Conservation (phyloP, 2,113 vertebrate genomes). For the Ranitomeya variabilis region DNA sequence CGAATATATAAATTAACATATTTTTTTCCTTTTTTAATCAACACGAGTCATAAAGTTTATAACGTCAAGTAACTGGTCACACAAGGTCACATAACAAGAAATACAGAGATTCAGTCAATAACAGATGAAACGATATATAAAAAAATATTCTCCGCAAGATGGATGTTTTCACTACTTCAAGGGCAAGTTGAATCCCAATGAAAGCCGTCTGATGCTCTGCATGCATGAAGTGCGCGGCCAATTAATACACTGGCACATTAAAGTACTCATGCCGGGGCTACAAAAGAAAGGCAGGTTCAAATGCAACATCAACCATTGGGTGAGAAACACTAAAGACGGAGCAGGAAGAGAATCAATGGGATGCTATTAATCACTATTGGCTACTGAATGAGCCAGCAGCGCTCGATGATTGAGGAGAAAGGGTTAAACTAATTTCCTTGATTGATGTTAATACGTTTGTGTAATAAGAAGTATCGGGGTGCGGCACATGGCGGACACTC, state of each 20-base stretch:
- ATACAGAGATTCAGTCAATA: conserved; percentile 27
- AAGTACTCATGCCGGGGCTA: conserved; percentile 99
- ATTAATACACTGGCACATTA: conserved; percentile 98
- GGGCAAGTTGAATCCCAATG: conserved; percentile 75
- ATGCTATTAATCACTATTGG: neutral
- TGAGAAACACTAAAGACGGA: neutral
- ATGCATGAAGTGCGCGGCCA: conserved; percentile 82
- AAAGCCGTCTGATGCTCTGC: conserved; percentile 78
- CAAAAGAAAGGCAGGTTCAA: conserved; percentile 84
- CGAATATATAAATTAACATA: neutral
- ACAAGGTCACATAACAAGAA: neutral
- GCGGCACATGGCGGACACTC: too few species aligned
- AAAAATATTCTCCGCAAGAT: conserved; percentile 69
- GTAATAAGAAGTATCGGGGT: conserved; percentile 1
- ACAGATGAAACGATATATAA: conserved; percentile 65
- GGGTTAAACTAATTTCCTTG: conserved; percentile 24
- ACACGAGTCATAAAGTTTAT: neutral
- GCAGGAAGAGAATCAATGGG: neutral
- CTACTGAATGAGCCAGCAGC: neutral
- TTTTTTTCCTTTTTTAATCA: neutral
- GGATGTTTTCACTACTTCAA: conserved; percentile 76
- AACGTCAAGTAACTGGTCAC: neutral
- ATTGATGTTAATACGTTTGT: conserved; percentile 31
- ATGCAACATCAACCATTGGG: conserved; percentile 64
- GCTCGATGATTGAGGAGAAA: neutral